These are phyloP conservation scores for Mus musculus DNA, from an alignment of 2,113 vertebrate species.

Conservation along the genomic window DNA sequence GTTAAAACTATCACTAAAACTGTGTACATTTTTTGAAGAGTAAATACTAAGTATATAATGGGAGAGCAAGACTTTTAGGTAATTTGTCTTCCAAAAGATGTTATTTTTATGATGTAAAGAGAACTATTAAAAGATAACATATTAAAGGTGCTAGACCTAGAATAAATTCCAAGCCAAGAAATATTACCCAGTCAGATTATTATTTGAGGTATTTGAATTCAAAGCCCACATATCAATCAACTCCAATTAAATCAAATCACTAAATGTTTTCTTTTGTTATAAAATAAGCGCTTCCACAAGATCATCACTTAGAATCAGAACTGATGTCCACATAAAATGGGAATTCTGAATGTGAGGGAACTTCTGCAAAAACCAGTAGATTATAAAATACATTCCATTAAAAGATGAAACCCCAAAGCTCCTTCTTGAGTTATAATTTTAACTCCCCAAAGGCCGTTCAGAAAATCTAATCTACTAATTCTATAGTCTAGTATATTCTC, in stretches of 20 bases:
- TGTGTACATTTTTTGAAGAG: background rate
- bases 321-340: background rate
- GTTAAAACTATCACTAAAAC: background rate
- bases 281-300: constrained; percentile 50
- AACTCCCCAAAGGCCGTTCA: constrained; percentile 39
- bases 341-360: constrained; percentile 40
- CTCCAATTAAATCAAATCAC: background rate
- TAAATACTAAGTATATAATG: constrained; percentile 20
- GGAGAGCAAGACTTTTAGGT: background rate
- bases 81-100: background rate
- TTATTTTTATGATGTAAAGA: background rate
- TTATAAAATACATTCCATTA: constrained; percentile 19
- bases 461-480: constrained; percentile 1
- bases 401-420: constrained; percentile 16
- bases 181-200: background rate
- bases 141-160: constrained; percentile 29
- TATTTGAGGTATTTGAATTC: constrained; percentile 19
- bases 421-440: background rate
- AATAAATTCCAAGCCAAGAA: constrained; percentile 18
- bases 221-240: background rate
- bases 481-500: background rate
- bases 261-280: constrained; percentile 3
- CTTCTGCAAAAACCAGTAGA: background rate
- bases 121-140: background rate
- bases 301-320: constrained; percentile 32